Evolutionary conservation across 2,797 vertebrate genomes (phyloP).

Genomic region (Mormyrus proboscirostris): DNA sequence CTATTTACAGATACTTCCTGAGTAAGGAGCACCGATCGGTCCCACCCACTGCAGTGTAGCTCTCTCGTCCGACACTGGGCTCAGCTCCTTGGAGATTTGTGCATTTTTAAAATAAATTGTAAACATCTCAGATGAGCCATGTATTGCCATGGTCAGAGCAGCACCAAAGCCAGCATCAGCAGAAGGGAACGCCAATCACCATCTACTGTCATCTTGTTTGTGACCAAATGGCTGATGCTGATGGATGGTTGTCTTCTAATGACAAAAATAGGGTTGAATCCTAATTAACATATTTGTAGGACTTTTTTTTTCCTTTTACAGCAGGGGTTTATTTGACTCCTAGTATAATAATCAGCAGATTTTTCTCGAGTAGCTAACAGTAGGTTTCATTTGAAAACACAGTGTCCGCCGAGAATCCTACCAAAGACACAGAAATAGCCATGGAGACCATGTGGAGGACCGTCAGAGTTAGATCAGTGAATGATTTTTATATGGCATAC

Average conservation of each 20-base stretch:
- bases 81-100: background rate
- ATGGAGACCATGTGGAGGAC: background rate
- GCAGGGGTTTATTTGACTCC: background rate
- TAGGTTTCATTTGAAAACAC: background rate
- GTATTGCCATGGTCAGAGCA: background rate
- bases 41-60: background rate
- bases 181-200: background rate
- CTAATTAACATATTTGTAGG: background rate
- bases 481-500: background rate
- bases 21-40: background rate
- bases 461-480: background rate
- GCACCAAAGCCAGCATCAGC: background rate
- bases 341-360: background rate
- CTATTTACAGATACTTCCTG: background rate
- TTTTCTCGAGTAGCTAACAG: background rate
- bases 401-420: background rate
- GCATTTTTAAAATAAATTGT: background rate
- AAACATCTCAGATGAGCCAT: background rate
- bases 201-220: background rate
- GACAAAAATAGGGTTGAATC: background rate
- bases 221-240: background rate
- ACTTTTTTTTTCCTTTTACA: background rate
- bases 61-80: background rate
- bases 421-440: background rate
- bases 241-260: background rate